A percentile compares a stretch with the other conserved stretches of the same genome.
Conservation (phyloP, 2,888 invertebrate species). For the Conomelus anceps region DNA sequence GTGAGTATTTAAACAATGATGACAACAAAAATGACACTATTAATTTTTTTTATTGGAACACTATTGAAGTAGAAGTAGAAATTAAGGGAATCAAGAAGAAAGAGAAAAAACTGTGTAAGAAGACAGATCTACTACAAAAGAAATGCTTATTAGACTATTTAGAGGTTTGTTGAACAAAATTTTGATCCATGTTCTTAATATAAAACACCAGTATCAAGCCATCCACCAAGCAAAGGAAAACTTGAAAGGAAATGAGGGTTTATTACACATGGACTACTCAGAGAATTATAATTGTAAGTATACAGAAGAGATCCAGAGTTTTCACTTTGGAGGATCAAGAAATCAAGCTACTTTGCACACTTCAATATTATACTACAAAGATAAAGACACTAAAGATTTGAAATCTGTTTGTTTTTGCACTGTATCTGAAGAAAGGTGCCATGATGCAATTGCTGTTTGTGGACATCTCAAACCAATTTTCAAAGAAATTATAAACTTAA, state of each 20-base stretch:
- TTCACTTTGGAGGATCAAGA: conserved; percentile 15
- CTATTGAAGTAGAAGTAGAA: neutral
- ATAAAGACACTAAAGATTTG: conserved; percentile 5
- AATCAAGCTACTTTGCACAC: conserved; percentile 13
- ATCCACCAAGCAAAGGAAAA: neutral
- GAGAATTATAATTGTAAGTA: conserved; percentile 16
- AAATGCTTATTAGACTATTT: conserved; percentile 14
- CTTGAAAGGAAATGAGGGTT: neutral
- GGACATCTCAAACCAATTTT: neutral
- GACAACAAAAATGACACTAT: conserved; percentile 2
- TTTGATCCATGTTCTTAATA: neutral
- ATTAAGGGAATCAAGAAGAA: neutral
- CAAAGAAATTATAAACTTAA: neutral
- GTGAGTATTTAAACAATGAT: too few relatives aligned
- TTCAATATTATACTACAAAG: neutral
- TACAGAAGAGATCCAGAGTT: neutral
- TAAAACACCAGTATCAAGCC: conserved; percentile 7
- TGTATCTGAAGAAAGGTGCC: neutral
- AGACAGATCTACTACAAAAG: conserved; percentile 9
- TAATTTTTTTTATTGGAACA: neutral
- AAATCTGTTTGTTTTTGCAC: conserved; percentile 4
- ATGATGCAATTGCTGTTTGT: conserved; percentile 5
- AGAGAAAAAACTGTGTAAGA: conserved; percentile 11
- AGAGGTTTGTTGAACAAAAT: neutral
- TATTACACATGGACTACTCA: conserved; percentile 14